Conservation (phyloP, 1,140 invertebrate genomes). For the Belonocnema kinseyi region DNA sequence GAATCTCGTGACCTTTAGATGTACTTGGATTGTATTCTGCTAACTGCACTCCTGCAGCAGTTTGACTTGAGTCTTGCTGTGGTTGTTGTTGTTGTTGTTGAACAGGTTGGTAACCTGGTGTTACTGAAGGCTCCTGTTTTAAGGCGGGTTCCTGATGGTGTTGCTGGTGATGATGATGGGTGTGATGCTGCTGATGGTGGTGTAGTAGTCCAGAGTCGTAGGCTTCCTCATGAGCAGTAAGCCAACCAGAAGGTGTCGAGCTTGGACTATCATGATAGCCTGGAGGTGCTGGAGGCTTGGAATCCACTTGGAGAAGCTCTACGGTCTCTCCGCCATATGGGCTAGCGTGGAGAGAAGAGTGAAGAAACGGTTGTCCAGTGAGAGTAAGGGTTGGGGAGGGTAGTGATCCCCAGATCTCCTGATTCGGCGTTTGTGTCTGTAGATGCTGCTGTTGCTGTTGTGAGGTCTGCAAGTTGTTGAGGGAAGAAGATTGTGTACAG, state of each 20-base stretch:
- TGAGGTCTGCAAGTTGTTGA: slow-evolving; percentile 68
- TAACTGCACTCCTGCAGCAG: slow-evolving; percentile 82
- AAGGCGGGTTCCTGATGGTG: slow-evolving; percentile 67
- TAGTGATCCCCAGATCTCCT: slow-evolving; percentile 71
- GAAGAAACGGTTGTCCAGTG: slow-evolving; percentile 67
- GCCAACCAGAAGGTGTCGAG: slow-evolving; percentile 62
- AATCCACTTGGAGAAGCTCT: slow-evolving; percentile 70
- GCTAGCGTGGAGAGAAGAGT: slow-evolving; percentile 62
- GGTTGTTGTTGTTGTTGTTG: slow-evolving; percentile 57
- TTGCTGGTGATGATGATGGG: slow-evolving; percentile 63
- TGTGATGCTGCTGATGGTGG: slow-evolving; percentile 65
- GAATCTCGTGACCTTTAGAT: slow-evolving; percentile 95
- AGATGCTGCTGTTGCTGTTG: slow-evolving; percentile 64
- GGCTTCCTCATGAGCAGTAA: slow-evolving; percentile 85
- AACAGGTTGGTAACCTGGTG: slow-evolving; percentile 60
- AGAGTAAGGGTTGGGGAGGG: slow-evolving; percentile 73
- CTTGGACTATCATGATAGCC: slow-evolving; percentile 68
- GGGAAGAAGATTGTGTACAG: slow-evolving; percentile 76
- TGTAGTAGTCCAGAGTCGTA: slow-evolving; percentile 75
- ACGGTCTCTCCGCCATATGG: slow-evolving; percentile 69
- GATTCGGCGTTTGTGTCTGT: slow-evolving; percentile 57
- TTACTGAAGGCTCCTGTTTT: slow-evolving; percentile 65
- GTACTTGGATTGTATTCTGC: slow-evolving; percentile 96
- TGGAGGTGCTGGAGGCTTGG: slow-evolving; percentile 67
- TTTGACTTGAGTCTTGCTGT: slow-evolving; percentile 60